Evolutionary conservation across 2,113 vertebrate species (phyloP), one percentile per base, ranked within the genome.

Genomic region (Psittacara wagleri): DNA sequence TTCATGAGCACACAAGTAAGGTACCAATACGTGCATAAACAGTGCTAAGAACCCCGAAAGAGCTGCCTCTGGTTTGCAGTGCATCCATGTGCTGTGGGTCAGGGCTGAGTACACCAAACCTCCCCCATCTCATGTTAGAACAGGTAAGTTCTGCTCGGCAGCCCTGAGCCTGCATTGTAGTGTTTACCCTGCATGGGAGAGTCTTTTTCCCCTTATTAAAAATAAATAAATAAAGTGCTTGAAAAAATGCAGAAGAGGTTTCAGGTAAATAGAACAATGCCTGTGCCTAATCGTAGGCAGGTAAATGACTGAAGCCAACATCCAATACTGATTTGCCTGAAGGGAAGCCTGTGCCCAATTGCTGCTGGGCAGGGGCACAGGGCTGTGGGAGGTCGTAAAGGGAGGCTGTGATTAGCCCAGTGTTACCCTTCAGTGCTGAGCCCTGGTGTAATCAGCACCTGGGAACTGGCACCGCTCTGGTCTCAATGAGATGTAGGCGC

Each of bases 141-240:
- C 48, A 17, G 55, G 69, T 27, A 10, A 13, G 69, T 91, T 68
- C 75, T 67, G 75, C 85, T 69, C 75, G 27, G 67, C 10, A 3
- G 37, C 1, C 1, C 0, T 17, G 24, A 13, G 33, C 16, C 28
- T 22, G 66, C 44, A 64, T 18, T 16, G 19, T 4, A 33, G 68
- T 27, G 1, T 64, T 83, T 52, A 55, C 68, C 81, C 46, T 48
- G 1, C 48, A 0, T 0, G 2, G 69, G 61, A 44, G 73, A 41
- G 39, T 39, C 20, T 31, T 35, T 81, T 51, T 88, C 10, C 0
- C 43, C 5, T 23, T 13, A 5, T 49, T 82, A 33, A 68, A 57
- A 39, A 35, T 28, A 67, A 35, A n/a, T 67, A 87, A 95, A 86
- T 88, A 96, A 97, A 94, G 95, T 97, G 95, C 96, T 94, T 84